Base-by-base conservation (phyloP, 2,888 invertebrate genomes). In the Nowickia ferox region DNA sequence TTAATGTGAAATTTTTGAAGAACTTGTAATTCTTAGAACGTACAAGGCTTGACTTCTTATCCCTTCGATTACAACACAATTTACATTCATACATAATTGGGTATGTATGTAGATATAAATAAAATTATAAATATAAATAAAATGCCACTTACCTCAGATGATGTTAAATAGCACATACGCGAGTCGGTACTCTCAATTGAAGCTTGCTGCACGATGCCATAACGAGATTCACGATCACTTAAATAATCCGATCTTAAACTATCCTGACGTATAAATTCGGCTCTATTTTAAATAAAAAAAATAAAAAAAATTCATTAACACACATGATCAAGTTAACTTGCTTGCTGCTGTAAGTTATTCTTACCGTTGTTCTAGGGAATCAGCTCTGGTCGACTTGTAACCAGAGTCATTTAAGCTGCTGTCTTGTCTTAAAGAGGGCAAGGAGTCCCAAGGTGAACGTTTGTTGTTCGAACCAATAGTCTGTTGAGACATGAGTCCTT, bases 181-280 rank as follows among this genome's bases (percentile, higher is more conserved):
- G 98, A 98, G 94, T 98, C 98, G 11, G 98, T 97, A 94, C 98
- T 98, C 93, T 98, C 98, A 87, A 98, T 96, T 72, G 98, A 98
- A 63, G 97, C 97, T 93, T 98, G 98, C 93, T 98, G 97, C 89
- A 97, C 97, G 92, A 98, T 97, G 88, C 97, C 97, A 91, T 96
- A 96, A 89, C 97, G 95, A 19, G 96, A 95, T 91, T 97, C 97
- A 87, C 97, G 95, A 93, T 97, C 98, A 91, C 97, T 97, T 93
- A 97, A 95, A 94, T 97, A 98, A 92, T 97, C 97, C 2, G 97
- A 97, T 71, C 97, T 95, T 87, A 97, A 94, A 92, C 97, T 97
- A 93, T 97, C 97, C 94, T 97, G 97, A 15, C 97, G 95, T 92
- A 97, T 97, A 91, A 97, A 97, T 89, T 96, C 95, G 81, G 96